Evolutionary conservation across 2,113 vertebrate species (phyloP).

Genomic region (Ginglymostoma cirratum): DNA sequence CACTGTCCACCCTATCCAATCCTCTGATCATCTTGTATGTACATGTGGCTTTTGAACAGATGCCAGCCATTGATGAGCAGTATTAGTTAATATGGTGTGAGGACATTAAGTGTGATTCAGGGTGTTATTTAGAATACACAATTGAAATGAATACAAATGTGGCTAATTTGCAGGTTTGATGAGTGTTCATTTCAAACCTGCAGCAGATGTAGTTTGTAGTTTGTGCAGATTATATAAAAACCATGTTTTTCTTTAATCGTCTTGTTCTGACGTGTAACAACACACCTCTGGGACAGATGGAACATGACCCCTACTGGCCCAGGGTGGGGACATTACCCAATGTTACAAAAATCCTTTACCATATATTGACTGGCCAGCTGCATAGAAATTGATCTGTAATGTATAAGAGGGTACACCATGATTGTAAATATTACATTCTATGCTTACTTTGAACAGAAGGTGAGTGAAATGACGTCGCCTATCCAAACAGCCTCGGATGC

Average conservation of each 20-base stretch:
- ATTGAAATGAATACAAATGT: background rate
- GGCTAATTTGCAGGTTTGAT: background rate
- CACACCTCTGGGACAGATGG: too few species aligned
- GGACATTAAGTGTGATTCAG: background rate
- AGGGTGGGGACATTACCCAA: too few species aligned
- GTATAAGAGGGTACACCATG: background rate
- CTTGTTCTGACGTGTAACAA: too few species aligned
- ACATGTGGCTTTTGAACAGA: background rate
- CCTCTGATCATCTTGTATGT: too few species aligned
- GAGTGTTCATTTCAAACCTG: background rate
- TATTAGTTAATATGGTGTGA: background rate
- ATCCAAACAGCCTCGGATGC: too few species aligned
- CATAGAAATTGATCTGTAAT: background rate
- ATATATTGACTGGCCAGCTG: background rate
- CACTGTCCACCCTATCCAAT: too few species aligned
- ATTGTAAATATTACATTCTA: background rate
- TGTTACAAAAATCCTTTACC: too few species aligned
- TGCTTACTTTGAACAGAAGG: too few species aligned
- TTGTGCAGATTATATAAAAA: background rate
- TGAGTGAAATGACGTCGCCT: too few species aligned
- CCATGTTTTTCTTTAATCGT: too few species aligned
- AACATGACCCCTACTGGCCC: too few species aligned
- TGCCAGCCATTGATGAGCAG: background rate
- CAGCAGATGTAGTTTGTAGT: background rate
- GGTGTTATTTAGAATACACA: background rate